Base-by-base conservation (phyloP, 2,888 invertebrate species). In the Lypha dubia region DNA sequence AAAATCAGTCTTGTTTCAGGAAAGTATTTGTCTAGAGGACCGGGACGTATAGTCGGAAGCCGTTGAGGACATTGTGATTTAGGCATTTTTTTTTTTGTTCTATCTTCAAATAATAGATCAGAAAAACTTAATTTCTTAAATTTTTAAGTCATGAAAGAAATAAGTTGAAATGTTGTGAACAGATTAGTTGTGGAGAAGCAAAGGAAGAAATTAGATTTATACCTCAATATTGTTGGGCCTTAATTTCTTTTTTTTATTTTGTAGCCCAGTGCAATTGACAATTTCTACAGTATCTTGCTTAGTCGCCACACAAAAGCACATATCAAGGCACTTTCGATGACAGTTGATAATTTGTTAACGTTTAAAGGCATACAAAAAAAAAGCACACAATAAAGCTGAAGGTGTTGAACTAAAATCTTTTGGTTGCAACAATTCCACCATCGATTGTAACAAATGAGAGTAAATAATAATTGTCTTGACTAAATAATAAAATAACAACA, bases 281-380 rank as follows among this genome's bases (percentile, higher is more conserved):
- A 24, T 1, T 17, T 63, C 51, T 63, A 63, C 32, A 17, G 17
- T 20, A 56, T 58, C 67, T 74, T 22, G 73, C 24, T 22, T 28
- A 63, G 44, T 35, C 38, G 38, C 13, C 46, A 35, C 7, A 28
- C 38, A 24, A 35, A n/a, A 11, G 24, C 35, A 53, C 32, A 68
- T 74, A 80, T 81, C 74, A 68, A 81, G 73, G 77, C 68, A 74
- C 68, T 74, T 83, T 79, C 53, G 68, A 56, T 68, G 79, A 49
- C 83, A 83, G 49, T 56, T 73, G 67, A 71, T 77, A 83, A 68
- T 79, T 83, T 73, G 67, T 83, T 62, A 79, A 68, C 35, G 49
- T 56, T 62, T 24, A 17, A 79, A 38, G 44, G 41, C 28, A 46
- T 22, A 28, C 68, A 71, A 77, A 49, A 38, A 65, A 46, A n/a